Conservation (phyloP, 2,113 vertebrate genomes). For the Onychostoma macrolepis region DNA sequence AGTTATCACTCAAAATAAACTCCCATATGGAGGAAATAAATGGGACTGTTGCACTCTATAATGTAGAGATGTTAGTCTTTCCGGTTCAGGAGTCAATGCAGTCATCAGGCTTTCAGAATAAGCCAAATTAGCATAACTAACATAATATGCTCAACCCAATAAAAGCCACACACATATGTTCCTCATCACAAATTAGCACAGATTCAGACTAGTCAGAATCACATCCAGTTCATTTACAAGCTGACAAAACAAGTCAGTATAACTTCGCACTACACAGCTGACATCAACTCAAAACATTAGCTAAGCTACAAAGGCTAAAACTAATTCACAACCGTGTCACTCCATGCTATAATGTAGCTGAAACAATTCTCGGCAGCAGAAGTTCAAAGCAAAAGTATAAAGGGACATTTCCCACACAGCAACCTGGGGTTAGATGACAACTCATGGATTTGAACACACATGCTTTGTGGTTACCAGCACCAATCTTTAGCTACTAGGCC, state of each 20-base stretch:
- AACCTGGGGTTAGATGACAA: conserved; percentile 4
- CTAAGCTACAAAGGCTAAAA: not conserved
- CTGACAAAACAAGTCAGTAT: not conserved
- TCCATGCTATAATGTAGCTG: not conserved
- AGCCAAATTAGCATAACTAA: not conserved
- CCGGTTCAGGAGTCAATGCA: not conserved
- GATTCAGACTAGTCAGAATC: not conserved
- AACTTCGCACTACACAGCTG: not conserved
- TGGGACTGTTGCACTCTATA: conserved; percentile 4
- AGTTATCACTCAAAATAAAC: not conserved
- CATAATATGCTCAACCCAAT: not conserved
- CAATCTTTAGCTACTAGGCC: not conserved
- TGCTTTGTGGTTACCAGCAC: not conserved
- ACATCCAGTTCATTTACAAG: not conserved
- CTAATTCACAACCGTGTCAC: not conserved
- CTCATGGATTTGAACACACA: not conserved
- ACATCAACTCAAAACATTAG: not conserved
- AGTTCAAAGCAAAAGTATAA: not conserved
- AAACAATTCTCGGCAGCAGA: not conserved
- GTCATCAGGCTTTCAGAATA: not conserved
- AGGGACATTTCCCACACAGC: not conserved
- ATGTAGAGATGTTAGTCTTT: not conserved
- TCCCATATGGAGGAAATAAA: not conserved
- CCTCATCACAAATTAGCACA: not conserved
- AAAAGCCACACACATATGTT: not conserved